Conservation (phyloP, 2,797 vertebrate genomes). For the Anniella stebbinsi region DNA sequence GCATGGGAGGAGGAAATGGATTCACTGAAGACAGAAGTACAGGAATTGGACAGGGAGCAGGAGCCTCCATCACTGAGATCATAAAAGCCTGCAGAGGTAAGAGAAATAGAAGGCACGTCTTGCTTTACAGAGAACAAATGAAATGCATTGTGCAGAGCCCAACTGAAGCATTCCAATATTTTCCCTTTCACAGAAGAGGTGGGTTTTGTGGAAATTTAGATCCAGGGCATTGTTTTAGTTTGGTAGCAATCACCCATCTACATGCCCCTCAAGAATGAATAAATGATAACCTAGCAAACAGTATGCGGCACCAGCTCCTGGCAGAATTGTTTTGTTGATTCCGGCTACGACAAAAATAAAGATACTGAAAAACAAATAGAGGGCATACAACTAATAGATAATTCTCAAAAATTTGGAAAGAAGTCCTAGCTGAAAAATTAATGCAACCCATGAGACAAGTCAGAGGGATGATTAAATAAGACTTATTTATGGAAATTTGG, state of each 20-base stretch:
- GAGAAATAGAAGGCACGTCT: conserved; percentile 42
- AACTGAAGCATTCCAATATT: neutral
- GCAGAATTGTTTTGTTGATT: neutral
- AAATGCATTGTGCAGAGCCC: neutral
- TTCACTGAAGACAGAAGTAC: conserved; percentile 94
- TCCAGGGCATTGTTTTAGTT: neutral
- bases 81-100: conserved; percentile 87
- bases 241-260: neutral
- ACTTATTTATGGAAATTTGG: neutral
- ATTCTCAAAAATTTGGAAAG: neutral
- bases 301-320: neutral
- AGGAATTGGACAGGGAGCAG: conserved; percentile 93
- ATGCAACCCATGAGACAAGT: neutral
- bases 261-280: neutral
- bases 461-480: neutral
- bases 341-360: neutral
- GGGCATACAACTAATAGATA: neutral
- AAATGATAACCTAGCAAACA: neutral
- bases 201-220: neutral
- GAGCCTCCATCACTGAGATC: conserved; percentile 95
- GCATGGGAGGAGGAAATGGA: conserved; percentile 85
- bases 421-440: neutral
- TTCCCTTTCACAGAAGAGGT: neutral
- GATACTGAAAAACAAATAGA: neutral
- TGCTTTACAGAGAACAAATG: conserved; percentile 38